Evolutionary conservation across 2,113 vertebrate species (phyloP).

Genomic region (Otolemur garnettii): DNA sequence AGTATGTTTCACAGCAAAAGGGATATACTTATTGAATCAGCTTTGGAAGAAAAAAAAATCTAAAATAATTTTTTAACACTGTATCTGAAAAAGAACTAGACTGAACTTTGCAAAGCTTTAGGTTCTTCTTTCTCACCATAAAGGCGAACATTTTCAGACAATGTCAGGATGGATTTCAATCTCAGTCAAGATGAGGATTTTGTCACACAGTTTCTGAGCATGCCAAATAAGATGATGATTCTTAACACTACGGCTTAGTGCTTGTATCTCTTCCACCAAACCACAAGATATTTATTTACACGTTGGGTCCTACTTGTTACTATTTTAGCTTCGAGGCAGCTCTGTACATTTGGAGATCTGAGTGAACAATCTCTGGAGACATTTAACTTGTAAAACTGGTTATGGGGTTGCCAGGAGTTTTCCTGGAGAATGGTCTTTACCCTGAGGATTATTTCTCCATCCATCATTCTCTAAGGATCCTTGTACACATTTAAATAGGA

Average conservation of each 20-base stretch:
- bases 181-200: not conserved
- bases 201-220: not conserved
- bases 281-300: not conserved
- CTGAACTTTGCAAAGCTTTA: not conserved
- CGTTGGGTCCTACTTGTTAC: not conserved
- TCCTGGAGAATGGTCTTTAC: slow-evolving; percentile 29
- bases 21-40: not conserved
- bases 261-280: not conserved
- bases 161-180: not conserved
- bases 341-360: not conserved
- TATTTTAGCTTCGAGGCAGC: not conserved
- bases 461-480: not conserved
- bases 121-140: not conserved
- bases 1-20: not conserved
- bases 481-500: not conserved
- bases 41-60: not conserved
- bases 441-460: not conserved
- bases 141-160: slow-evolving; percentile 9
- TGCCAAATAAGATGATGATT: not conserved
- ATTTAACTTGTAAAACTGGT: not conserved
- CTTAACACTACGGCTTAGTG: not conserved
- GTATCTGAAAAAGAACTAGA: not conserved
- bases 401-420: not conserved
- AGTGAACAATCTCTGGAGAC: slow-evolving; percentile 31
- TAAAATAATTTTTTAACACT: not conserved